Conservation (phyloP, 23 tunicate species). For the Halocynthia roretzi region DNA sequence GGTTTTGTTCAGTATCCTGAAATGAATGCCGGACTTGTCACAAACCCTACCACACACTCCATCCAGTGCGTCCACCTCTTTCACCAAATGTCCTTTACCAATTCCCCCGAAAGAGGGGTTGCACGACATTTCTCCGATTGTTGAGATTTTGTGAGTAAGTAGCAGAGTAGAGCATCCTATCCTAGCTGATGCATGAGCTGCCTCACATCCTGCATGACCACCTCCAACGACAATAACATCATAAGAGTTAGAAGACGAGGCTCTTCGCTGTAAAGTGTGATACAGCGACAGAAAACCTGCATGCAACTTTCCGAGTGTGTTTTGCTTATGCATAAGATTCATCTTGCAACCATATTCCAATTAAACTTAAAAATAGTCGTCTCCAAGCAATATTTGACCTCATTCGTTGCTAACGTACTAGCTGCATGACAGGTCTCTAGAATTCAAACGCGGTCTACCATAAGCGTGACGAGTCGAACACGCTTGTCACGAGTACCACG, state of each 20-base stretch:
- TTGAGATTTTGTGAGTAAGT: slow-evolving; percentile 67
- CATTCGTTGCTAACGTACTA: no score
- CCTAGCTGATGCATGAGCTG: slow-evolving; percentile 90
- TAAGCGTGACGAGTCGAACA: no score
- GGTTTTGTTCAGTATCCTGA: slow-evolving; percentile 53
- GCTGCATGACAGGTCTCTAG: no score
- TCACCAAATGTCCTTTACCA: slow-evolving; percentile 86
- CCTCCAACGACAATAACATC: slow-evolving; percentile 94
- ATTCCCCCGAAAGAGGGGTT: slow-evolving; percentile 97
- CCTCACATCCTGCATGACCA: slow-evolving; percentile 99
- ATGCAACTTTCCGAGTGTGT: no score
- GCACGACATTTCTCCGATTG: slow-evolving; percentile 97
- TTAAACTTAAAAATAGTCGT: no score
- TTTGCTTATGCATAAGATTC: no score
- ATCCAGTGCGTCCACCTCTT: slow-evolving; percentile 90
- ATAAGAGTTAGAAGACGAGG: slow-evolving; percentile 6
- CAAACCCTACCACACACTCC: slow-evolving; percentile 87
- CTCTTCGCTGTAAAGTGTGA: no score
- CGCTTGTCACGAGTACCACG: no score
- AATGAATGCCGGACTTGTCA: slow-evolving; percentile 89
- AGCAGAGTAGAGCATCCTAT: slow-evolving; percentile 78
- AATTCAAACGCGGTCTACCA: no score
- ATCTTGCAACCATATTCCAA: no score
- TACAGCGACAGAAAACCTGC: no score
- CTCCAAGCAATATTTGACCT: no score